Percentiles rank a stretch among this genome's conserved stretches.
Conservation (phyloP, 2,888 invertebrate species). For the Nasonovia ribisnigri region DNA sequence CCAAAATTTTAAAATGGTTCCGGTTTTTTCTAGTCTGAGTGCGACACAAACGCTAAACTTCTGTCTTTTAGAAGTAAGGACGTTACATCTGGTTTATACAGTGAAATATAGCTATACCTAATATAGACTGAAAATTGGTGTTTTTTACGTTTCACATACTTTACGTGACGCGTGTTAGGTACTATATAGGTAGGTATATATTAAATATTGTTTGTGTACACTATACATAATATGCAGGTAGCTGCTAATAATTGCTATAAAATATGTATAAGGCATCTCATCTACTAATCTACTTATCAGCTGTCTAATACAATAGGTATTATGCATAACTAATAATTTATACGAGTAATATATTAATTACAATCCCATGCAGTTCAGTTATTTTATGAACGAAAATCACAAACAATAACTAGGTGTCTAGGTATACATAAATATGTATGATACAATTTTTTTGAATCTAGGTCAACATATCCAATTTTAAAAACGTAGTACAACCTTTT, state of each 20-base stretch:
- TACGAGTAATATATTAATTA: neutral
- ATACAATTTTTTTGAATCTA: too few species aligned
- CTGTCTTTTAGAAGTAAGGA: neutral
- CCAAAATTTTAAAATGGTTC: neutral
- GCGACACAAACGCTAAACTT: neutral
- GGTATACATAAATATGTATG: neutral
- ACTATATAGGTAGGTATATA: neutral
- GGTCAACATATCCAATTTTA: too few species aligned
- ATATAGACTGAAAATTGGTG: neutral
- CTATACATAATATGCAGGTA: neutral
- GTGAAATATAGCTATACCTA: neutral
- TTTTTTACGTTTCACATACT: neutral
- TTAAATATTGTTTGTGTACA: neutral
- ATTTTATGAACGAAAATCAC: neutral
- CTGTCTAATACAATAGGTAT: too few species aligned
- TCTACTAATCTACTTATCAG: neutral
- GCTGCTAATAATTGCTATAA: neutral
- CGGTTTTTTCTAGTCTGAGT: neutral
- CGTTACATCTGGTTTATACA: neutral
- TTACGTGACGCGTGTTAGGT: neutral
- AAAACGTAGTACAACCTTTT: too few species aligned
- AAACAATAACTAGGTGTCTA: neutral
- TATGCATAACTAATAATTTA: neutral
- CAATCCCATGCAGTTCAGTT: neutral
- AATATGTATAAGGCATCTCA: neutral